phyloP scores from a whole-genome alignment of 2,797 vertebrate genomes.

The Sphenodon punctatus region DNA sequence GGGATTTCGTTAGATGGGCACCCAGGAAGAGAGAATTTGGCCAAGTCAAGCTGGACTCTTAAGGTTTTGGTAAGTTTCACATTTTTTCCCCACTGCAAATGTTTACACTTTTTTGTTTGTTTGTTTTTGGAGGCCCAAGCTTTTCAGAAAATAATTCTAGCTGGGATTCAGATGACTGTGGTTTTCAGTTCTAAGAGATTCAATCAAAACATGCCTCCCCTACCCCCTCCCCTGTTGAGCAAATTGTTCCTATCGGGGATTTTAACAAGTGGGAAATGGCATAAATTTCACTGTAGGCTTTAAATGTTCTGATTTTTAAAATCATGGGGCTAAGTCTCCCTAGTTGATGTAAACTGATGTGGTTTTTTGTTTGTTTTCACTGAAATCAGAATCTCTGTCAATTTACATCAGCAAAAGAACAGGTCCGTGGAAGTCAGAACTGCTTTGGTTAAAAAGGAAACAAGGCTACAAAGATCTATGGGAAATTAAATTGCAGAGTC shows the following conservation, averaged over 20 bases:
- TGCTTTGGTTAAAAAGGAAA: not conserved
- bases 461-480: rapidly evolving
- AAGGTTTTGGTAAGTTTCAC: constrained; percentile 22
- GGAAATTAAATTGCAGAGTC: not conserved
- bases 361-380: no score
- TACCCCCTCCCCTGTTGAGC: no score
- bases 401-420: rapidly evolving
- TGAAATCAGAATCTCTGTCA: not conserved
- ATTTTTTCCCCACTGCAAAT: rapidly evolving
- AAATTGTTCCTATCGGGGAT: no score
- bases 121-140: not conserved
- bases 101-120: not conserved
- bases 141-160: no score
- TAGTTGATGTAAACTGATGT: not conserved
- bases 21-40: not conserved
- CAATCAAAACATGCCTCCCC: no score
- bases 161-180: not conserved
- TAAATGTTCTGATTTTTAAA: no score
- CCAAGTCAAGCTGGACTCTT: not conserved
- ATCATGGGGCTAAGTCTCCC: no score
- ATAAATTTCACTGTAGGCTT: no score
- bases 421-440: rapidly evolving
- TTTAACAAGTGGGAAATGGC: no score
- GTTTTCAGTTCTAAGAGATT: not conserved
- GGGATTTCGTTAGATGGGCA: not conserved